Evolutionary conservation across 2,888 invertebrate genomes (phyloP), one percentile per base, ranked within the genome.

Genomic region (Drosophila buzzatii): DNA sequence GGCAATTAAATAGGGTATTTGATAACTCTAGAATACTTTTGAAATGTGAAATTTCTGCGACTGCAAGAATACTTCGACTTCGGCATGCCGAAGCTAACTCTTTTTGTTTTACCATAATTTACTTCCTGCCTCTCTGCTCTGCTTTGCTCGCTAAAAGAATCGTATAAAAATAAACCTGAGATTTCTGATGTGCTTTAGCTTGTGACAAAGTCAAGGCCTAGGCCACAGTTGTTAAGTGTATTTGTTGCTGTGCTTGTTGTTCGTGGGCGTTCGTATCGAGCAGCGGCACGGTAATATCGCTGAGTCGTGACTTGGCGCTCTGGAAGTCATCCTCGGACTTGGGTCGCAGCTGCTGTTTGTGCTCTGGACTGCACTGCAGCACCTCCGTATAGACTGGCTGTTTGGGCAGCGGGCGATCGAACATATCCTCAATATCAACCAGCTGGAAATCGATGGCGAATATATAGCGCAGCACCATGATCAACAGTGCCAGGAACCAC

Each of bases 371-470:
- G 27, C 67, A 47, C 58, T 91, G 73, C 33, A 80, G 73, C 51
- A 90, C 77, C 47, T 88, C 81, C 7, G 63, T 87, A 42, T 90
- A 86, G 7, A 69, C 71, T 0, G 76, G 86, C 33, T 81, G 79
- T 6, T 79, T 68, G 20, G 58, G 37, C 39, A 49, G 68, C 2
- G 61, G 53, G 1, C 63, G 63, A n/a, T 90, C 91, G 8, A 88
- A 91, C 59, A 79, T 72, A 3, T 90, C 83, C 12, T 88, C 81
- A n/a, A 91, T 86, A 61, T 91, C 91, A 4, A 91, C 89, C 73
- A 92, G 60, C 65, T 91, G 92, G 18, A 92, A 92, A 58, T 92
- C 92, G 23, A 92, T 83, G 18, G 91, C 92, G 39, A 91, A 86
- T 4, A 88, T 37, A 33, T 89, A 92, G 3, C 92, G 87, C 72